Evolutionary conservation across 2,113 vertebrate genomes (phyloP).

Genomic region (Tonatia bakeri): DNA sequence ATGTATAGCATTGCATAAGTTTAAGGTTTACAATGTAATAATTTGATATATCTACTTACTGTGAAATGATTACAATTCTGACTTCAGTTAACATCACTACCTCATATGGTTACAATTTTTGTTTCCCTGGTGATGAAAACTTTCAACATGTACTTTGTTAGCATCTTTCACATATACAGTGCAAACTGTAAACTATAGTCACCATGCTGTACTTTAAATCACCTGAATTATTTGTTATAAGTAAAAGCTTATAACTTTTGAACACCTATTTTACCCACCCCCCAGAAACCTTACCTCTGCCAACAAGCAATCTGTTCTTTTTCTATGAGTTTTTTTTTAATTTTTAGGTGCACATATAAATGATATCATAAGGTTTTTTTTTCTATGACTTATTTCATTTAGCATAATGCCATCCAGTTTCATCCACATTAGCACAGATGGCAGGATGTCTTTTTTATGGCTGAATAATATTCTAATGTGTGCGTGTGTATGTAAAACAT

Average conservation of each 20-base stretch:
- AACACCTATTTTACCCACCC: not conserved
- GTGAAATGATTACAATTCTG: not conserved
- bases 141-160: not conserved
- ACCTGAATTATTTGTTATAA: not conserved
- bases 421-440: no score
- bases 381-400: no score
- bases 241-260: not conserved
- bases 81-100: not conserved
- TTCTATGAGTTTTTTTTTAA: not conserved
- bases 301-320: not conserved
- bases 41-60: not conserved
- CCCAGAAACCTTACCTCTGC: not conserved
- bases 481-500: not conserved
- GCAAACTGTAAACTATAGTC: not conserved
- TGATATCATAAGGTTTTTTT: no score
- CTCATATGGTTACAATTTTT: not conserved
- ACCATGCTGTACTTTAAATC: not conserved
- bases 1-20: not conserved
- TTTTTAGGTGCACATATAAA: no score
- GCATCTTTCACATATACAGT: not conserved
- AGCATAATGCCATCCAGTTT: no score
- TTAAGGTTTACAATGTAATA: not conserved
- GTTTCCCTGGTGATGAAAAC: not conserved
- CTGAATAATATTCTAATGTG: not conserved
- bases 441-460: not conserved